Evolutionary conservation across 2,888 invertebrate species (phyloP).

Genomic region (Melanargia galathea): DNA sequence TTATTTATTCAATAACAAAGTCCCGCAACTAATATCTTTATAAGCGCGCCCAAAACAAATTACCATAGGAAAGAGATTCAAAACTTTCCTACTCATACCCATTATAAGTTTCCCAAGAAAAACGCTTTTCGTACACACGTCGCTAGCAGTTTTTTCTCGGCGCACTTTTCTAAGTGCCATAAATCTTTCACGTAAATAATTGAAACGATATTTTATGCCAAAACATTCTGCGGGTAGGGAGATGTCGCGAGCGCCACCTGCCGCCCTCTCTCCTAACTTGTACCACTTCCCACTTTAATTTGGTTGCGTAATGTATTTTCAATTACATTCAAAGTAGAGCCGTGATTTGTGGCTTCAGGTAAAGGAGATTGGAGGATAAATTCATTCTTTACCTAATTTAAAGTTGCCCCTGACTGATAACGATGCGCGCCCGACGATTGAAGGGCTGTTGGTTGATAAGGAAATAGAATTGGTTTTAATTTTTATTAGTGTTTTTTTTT

Average conservation of each 20-base stretch:
- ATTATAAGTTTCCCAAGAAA: constrained; percentile 82
- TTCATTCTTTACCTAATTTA: constrained; percentile 69
- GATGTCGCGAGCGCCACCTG: constrained; percentile 74
- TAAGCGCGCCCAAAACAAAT: constrained; percentile 79
- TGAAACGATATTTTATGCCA: constrained; percentile 84
- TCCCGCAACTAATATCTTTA: constrained; percentile 64
- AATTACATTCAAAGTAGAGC: constrained; percentile 78
- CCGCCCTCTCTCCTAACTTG: constrained; percentile 75
- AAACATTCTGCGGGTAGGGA: constrained; percentile 79
- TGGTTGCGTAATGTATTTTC: constrained; percentile 83
- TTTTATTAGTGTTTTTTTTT: too few relatives aligned
- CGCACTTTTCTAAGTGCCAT: constrained; percentile 82
- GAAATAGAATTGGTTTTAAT: constrained; percentile 5
- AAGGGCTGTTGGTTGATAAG: constrained; percentile 9
- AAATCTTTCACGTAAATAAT: constrained; percentile 83
- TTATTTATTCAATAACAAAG: constrained; percentile 51
- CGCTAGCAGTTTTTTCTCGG: constrained; percentile 78
- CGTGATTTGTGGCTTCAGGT: constrained; percentile 76
- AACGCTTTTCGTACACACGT: constrained; percentile 82
- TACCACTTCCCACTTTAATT: constrained; percentile 82
- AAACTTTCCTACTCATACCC: constrained; percentile 79
- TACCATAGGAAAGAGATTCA: constrained; percentile 81
- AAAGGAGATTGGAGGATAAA: constrained; percentile 70
- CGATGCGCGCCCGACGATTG: neutral
- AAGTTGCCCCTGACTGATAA: constrained; percentile 47